These are phyloP conservation scores for Grammomys surdaster DNA, from an alignment of 2,113 vertebrate species.

Conservation along the genomic window DNA sequence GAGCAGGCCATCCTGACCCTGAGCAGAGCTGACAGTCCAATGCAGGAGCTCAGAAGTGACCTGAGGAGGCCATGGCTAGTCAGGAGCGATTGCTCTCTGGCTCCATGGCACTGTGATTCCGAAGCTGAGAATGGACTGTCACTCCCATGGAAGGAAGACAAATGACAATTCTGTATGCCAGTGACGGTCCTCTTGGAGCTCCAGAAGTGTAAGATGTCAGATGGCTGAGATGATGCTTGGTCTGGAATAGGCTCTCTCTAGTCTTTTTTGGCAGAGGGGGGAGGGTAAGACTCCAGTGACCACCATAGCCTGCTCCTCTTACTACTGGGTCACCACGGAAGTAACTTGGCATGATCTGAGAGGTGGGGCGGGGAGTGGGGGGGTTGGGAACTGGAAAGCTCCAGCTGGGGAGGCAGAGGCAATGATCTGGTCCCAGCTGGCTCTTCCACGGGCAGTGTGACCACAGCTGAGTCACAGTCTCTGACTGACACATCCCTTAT, in stretches of 20 bases:
- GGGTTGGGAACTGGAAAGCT: not conserved
- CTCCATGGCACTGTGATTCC: not conserved
- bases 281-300: not conserved
- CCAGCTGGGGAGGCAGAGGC: not conserved
- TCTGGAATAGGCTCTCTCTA: not conserved
- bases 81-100: not conserved
- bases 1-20: not conserved
- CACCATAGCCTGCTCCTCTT: not conserved
- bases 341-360: conserved; percentile 1
- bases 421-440: not conserved
- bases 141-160: not conserved
- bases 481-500: not conserved
- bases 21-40: not conserved
- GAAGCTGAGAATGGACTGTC: not conserved
- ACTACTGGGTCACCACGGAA: not conserved
- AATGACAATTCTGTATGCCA: not conserved
- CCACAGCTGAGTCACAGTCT: conserved; percentile 33
- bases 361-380: not conserved
- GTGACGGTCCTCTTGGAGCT: not conserved
- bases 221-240: not conserved
- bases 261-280: not conserved
- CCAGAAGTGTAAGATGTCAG: not conserved
- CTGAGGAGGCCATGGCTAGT: not conserved
- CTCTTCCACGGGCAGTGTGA: conserved; percentile 10
- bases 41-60: not conserved